Base-by-base conservation (phyloP, 2,888 invertebrate species). In the Dasysyrphus tricinctus region DNA sequence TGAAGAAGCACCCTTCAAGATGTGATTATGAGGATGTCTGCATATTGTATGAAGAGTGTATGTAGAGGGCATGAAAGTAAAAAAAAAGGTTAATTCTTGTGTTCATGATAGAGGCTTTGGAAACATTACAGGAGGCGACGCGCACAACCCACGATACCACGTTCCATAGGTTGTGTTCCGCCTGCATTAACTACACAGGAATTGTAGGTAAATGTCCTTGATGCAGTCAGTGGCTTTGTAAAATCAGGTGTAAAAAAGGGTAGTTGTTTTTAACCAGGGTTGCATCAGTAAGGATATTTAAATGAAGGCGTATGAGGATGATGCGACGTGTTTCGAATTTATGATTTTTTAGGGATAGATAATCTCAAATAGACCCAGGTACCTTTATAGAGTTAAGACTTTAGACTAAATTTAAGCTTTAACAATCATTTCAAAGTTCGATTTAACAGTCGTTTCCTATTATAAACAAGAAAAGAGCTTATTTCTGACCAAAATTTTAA, bases 1-100 rank as follows among this genome's bases (percentile, higher is more conserved):
- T 80, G 76, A 80, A 81, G 85, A 85, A 81, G 85, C 77, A 63
- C 77, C 77, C 76, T 85, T 85, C 80, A 81, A 77, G 77, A 85
- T 70, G 72, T 80, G 84, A 72, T 84, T 80, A 84, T 77, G 76
- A 80, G 80, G 61, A 85, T 69, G 69, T 77, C 77, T 69, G 69
- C 72, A 74, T 29, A 32, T 14, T 42, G 34, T 19, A 32, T 11
- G n/a, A 5, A n/a, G 24, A n/a, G 16, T 16, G 11, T 24, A 37
- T 16, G 0, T 12, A 34, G 39, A 7, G 39, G 32, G 56, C 11
- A 29, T 32, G 8, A 73, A 47, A 32, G 12, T 32, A 47, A 83
- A 75, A 83, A 75, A 70, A 51, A 42, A 84, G 74, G 69, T 42
- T 76, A 76, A 80, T 67, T 67, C 80, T 44, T 44, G 44, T 72